These are phyloP conservation scores for Myiozetetes cayanensis DNA, from an alignment of 2,113 vertebrate species.

Conservation along the genomic window DNA sequence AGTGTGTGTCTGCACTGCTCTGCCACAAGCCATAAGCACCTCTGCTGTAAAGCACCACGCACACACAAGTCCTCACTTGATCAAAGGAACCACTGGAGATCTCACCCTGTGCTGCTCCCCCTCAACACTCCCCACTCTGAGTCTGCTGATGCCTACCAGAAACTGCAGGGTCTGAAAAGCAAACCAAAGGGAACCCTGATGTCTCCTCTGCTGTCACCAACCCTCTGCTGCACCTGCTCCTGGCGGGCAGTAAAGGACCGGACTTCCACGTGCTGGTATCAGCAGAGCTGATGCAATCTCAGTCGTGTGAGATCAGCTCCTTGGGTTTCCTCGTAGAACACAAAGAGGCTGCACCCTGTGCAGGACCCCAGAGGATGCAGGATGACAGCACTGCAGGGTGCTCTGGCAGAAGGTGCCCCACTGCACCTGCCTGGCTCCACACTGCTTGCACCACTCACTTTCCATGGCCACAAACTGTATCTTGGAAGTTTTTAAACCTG, in stretches of 20 bases:
- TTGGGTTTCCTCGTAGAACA: neutral
- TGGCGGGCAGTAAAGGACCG: no score
- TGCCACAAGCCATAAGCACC: neutral
- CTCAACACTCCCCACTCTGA: neutral
- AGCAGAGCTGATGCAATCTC: neutral
- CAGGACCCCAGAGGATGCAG: neutral
- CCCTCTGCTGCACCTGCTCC: neutral
- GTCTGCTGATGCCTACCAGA: neutral
- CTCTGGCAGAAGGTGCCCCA: neutral
- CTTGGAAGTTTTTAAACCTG: neutral
- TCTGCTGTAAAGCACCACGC: fast-evolving
- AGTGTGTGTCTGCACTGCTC: neutral
- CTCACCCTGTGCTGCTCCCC: neutral
- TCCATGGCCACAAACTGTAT: fast-evolving
- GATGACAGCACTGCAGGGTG: neutral
- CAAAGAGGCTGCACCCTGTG: neutral
- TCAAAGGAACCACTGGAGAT: slow-evolving; percentile 7
- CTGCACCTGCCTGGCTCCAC: neutral
- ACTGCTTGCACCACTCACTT: neutral
- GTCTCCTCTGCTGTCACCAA: neutral
- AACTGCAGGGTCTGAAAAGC: neutral
- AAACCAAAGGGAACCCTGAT: neutral
- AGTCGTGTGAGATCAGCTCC: neutral
- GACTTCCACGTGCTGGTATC: fast-evolving
- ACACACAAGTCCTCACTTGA: neutral